Evolutionary conservation across 2,888 invertebrate species (phyloP), one percentile per base, ranked within the genome.

Genomic region (Onthophagus sagittarius): DNA sequence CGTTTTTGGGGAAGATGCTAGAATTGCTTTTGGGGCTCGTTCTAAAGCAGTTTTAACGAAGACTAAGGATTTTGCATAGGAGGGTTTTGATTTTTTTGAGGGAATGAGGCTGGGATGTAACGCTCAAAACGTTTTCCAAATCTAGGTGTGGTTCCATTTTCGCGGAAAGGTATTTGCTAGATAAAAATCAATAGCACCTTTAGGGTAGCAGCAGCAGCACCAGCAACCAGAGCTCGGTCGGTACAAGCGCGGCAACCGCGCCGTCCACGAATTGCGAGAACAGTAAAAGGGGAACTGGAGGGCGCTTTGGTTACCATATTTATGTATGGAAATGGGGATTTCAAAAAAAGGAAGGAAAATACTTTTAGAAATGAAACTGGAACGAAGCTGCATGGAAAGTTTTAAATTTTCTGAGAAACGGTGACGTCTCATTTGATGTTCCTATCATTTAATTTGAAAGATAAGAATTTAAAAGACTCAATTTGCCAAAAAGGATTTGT

Each of bases 111-210:
- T 23, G 23, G 23, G 23, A 23, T 23, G 3, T 53, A 53, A 70
- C 72, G 72, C 74, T 73, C 75, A 76, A 76, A 77, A 77, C 76
- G 77, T 74, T 73, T 75, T 3, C 76, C 77, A 77, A 77, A 78
- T 71, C 72, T 72, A 72, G 70, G 73, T 73, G 73, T 73, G 75
- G 73, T 70, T 73, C 75, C 67, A 67, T 67, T 67, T 67, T 67
- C 67, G 31, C 67, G 31, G 23, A 32, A 67, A 67, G 67, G 67
- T 67, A 67, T 67, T 67, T 67, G 67, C 67, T 23, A 67, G 67
- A 67, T 67, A 67, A 67, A 67, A 67, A 67, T 67, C 67, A 67
- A 67, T 67, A 67, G 23, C 67, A 67, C 67, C 67, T 67, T 67
- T 67, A 31, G n/a, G 67, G 69, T 65, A 63, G 69, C 65, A 63